These are phyloP conservation scores for Rhyacophila evoluta DNA, from an alignment of 2,888 invertebrate genomes.

Conservation along the genomic window DNA sequence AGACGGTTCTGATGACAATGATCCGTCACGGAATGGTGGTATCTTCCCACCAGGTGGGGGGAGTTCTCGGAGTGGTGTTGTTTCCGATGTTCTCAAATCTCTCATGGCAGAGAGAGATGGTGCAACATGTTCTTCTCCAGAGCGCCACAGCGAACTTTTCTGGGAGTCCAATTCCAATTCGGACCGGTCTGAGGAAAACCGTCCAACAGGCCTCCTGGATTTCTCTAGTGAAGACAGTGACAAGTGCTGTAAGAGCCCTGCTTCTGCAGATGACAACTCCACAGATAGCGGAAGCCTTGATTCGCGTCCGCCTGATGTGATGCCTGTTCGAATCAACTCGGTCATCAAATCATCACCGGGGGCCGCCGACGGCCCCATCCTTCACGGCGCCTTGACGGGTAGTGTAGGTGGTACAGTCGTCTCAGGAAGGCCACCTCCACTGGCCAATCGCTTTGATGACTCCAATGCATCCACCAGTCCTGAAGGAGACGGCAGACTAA, in stretches of 20 bases:
- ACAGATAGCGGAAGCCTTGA: constrained; percentile 58
- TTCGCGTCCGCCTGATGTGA: constrained; percentile 59
- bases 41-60: constrained; percentile 46
- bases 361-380: constrained; percentile 52
- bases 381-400: constrained; percentile 51
- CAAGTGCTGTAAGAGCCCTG: constrained; percentile 67
- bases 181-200: constrained; percentile 61
- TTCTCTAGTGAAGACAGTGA: constrained; percentile 67
- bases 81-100: constrained; percentile 45
- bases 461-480: constrained; percentile 56
- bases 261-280: constrained; percentile 64
- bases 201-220: constrained; percentile 57
- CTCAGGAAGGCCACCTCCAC: constrained; percentile 57
- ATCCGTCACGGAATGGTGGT: constrained; percentile 45
- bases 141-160: constrained; percentile 64
- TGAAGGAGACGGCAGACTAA: constrained; percentile 38
- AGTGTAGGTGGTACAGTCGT: constrained; percentile 34
- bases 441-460: constrained; percentile 61
- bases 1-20: constrained; percentile 56
- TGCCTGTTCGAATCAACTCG: constrained; percentile 63
- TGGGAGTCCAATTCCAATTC: constrained; percentile 67
- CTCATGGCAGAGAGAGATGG: constrained; percentile 50
- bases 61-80: constrained; percentile 38
- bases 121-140: constrained; percentile 61
- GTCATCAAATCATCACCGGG: constrained; percentile 61